Evolutionary conservation across 2,797 vertebrate species (phyloP), one percentile per base, ranked within the genome.

Genomic region (Anguilla pacifica): DNA sequence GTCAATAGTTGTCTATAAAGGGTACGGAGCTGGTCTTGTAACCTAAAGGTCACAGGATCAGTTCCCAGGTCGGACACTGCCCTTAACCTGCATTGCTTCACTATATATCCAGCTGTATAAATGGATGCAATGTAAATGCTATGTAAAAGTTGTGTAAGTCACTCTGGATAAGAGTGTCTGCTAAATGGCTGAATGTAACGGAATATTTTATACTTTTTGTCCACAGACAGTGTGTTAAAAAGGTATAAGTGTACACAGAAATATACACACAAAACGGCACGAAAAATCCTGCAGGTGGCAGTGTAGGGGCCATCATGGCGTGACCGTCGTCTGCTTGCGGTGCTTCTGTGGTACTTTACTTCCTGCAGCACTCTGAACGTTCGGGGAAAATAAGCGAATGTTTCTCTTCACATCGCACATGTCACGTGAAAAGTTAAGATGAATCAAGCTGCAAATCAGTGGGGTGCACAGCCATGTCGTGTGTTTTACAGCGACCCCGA

Each of bases 281-380:
- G 22, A 2, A 22, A 51, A 49, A 51, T 82, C 79, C 79, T 82
- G 79, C 28, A 82, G 79, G n/a, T 82, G 79, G 79, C 43, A 46
- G 43, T 82, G 46, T 13, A 19, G 17, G 15, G 19, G 43, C 10
- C 77, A 46, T 46, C 77, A 81, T 4, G 5, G 17, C 77, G 19
- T 49, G 79, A 9, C 19, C 51, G 43, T 43, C 25, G 7, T 22
- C 6, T 46, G 43, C 7, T 82, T 39, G 10, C 25, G 7, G 61
- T 6, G 15, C 35, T 72, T 77, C 15, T 43, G 22, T 81, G 28
- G 59, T 3, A 64, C 77, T n/a, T 35, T 10, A 46, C 46, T 82
- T 82, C 25, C 43, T 82, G 46, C 49, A n/a, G 6, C 46, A 13
- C 28, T 74, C 9, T n/a, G 3, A 35, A 31, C 7, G 39, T 81